Conservation (phyloP, 2,888 invertebrate species). For the Fragum whitleyi region DNA sequence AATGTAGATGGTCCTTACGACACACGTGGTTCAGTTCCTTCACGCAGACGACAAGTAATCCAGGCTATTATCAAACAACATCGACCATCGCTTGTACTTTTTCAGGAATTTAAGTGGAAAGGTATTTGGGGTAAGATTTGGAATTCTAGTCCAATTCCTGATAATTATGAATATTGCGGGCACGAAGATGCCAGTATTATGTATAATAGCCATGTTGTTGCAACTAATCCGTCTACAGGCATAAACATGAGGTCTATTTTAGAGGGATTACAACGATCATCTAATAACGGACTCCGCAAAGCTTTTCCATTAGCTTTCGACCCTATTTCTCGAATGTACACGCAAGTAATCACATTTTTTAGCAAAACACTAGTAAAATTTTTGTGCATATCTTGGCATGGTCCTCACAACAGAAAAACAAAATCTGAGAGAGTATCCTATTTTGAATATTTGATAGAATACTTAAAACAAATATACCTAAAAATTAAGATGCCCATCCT, state of each 20-base stretch:
- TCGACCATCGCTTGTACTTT: slow-evolving; percentile 39
- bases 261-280: slow-evolving; percentile 29
- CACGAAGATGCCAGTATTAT: slow-evolving; percentile 50
- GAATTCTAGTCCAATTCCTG: slow-evolving; percentile 37
- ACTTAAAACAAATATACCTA: slow-evolving; percentile 32
- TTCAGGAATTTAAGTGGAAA: slow-evolving; percentile 53
- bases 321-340: slow-evolving; percentile 45
- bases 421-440: slow-evolving; percentile 22
- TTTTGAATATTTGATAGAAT: slow-evolving; percentile 51
- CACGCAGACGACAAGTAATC: slow-evolving; percentile 43
- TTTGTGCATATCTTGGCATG: slow-evolving; percentile 59
- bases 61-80: slow-evolving; percentile 25
- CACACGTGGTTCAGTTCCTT: slow-evolving; percentile 14
- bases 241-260: slow-evolving; percentile 34
- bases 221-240: slow-evolving; percentile 27
- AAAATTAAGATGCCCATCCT: slow-evolving; percentile 49
- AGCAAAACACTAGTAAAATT: slow-evolving; percentile 29
- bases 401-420: slow-evolving; percentile 16
- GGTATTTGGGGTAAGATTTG: slow-evolving; percentile 46
- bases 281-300: slow-evolving; percentile 32
- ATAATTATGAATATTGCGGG: slow-evolving; percentile 38
- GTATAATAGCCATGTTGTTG: slow-evolving; percentile 24
- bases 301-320: slow-evolving; percentile 44
- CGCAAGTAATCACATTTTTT: slow-evolving; percentile 7
- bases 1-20: slow-evolving; percentile 40